A percentile compares a stretch with the other conserved stretches of the same genome.
Conservation (phyloP, 2,113 vertebrate species). For the Gobius niger region DNA sequence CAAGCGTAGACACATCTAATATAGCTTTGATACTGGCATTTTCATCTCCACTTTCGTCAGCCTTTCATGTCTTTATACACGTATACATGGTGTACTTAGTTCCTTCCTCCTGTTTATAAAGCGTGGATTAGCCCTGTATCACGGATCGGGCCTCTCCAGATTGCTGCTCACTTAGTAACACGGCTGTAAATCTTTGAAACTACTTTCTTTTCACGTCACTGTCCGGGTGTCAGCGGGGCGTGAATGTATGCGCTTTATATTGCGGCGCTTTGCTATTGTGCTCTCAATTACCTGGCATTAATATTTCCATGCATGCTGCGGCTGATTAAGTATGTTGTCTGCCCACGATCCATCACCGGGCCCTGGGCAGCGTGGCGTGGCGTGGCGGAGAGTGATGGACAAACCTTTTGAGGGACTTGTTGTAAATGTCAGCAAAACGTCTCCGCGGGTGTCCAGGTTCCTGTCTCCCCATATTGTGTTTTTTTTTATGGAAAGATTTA, state of each 20-base stretch:
- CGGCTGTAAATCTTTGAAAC: slow-evolving; percentile 20
- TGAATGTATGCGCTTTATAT: slow-evolving; percentile 38
- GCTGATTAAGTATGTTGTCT: slow-evolving; percentile 62
- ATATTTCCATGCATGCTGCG: slow-evolving; percentile 60
- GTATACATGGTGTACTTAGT: slow-evolving; percentile 48
- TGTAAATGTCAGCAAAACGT: slow-evolving; percentile 68
- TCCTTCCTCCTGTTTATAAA: slow-evolving; percentile 18
- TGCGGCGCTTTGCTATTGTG: slow-evolving; percentile 37
- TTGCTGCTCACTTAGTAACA: neutral
- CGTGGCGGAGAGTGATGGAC: slow-evolving; percentile 52
- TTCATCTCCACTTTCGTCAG: slow-evolving; percentile 55
- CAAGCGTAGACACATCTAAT: slow-evolving; percentile 60
- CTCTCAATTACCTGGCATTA: slow-evolving; percentile 59
- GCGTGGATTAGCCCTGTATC: slow-evolving; percentile 22
- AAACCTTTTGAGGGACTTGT: slow-evolving; percentile 60
- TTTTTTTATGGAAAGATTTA: slow-evolving; percentile 46
- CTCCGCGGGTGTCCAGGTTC: slow-evolving; percentile 41
- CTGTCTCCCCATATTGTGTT: slow-evolving; percentile 30
- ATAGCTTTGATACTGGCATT: slow-evolving; percentile 73
- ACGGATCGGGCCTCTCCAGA: slow-evolving; percentile 5
- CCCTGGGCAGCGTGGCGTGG: slow-evolving; percentile 37
- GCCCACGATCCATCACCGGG: slow-evolving; percentile 60
- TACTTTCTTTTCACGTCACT: slow-evolving; percentile 14
- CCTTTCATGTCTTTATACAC: slow-evolving; percentile 62
- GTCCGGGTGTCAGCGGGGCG: slow-evolving; percentile 34